Evolutionary conservation across 2,113 vertebrate species (phyloP).

Genomic region (Lasiurus cinereus): DNA sequence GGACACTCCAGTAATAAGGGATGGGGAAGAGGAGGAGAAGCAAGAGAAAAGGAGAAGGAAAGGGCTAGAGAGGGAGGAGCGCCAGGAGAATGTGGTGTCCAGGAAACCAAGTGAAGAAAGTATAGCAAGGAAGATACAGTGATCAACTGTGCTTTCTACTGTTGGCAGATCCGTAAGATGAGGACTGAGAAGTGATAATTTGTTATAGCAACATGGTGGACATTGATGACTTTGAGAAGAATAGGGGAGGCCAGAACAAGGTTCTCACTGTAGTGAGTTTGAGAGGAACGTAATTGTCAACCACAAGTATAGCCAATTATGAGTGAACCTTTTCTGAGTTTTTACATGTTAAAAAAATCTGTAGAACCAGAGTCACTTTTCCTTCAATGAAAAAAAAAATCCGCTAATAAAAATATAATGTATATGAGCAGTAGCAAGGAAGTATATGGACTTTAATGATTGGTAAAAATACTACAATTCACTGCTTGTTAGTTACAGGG

Average conservation of each 20-base stretch:
- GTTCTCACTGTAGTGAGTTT: background rate
- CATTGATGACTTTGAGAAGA: background rate
- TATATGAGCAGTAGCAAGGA: background rate
- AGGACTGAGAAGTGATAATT: background rate
- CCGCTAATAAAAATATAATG: background rate
- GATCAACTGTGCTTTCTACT: background rate
- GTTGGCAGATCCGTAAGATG: background rate
- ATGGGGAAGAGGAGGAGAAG: background rate
- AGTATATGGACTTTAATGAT: background rate
- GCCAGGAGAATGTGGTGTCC: background rate
- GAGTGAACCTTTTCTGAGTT: background rate
- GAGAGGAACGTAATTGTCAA: background rate
- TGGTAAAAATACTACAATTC: background rate
- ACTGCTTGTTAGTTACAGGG: background rate
- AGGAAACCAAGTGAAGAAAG: background rate
- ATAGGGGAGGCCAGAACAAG: background rate
- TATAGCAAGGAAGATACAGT: background rate
- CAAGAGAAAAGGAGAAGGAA: background rate
- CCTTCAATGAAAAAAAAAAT: background rate
- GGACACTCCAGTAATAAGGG: rapidly evolving
- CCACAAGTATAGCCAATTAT: background rate
- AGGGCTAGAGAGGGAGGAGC: background rate
- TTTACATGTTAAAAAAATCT: slow-evolving; percentile 5
- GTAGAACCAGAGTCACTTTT: background rate
- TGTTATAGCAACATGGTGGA: background rate